A percentile compares a stretch with the other conserved stretches of the same genome.
Evolutionary conservation across 1,140 invertebrate genomes (phyloP).

Genomic region (Drosophila hydei): DNA sequence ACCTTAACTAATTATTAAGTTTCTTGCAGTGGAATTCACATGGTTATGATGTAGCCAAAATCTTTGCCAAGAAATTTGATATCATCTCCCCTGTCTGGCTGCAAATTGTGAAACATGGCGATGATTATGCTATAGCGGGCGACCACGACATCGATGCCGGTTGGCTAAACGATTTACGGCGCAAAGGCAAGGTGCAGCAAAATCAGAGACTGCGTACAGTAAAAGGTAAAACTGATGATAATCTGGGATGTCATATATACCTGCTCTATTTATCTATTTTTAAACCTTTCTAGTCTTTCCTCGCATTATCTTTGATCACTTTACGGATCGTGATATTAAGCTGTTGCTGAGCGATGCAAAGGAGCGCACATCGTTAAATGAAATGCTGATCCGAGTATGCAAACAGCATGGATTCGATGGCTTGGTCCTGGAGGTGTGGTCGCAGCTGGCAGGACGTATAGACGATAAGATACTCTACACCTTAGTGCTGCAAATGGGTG

Average conservation of each 20-base stretch:
- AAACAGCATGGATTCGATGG: conserved; percentile 92
- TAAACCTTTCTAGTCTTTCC: conserved; percentile 88
- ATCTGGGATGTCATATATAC: background rate
- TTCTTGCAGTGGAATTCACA: conserved; percentile 95
- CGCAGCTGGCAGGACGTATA: conserved; percentile 89
- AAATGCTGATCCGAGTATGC: conserved; percentile 86
- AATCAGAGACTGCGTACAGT: conserved; percentile 83
- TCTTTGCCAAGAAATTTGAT: conserved; percentile 94
- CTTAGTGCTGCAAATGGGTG: conserved; percentile 87
- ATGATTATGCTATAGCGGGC: conserved; percentile 88
- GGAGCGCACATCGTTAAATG: conserved; percentile 86
- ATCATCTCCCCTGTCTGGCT: conserved; percentile 98
- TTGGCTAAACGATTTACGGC: conserved; percentile 91
- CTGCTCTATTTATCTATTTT: background rate
- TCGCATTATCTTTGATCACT: conserved; percentile 93
- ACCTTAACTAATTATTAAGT: background rate
- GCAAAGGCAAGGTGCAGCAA: conserved; percentile 85
- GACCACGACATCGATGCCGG: conserved; percentile 92
- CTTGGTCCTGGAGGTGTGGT: conserved; percentile 94
- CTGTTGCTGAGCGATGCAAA: conserved; percentile 86
- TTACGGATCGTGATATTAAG: conserved; percentile 89
- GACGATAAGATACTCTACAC: conserved; percentile 87
- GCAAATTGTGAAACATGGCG: conserved; percentile 87
- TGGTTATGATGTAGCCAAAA: conserved; percentile 97
- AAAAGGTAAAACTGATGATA: conserved; percentile 29